Percentiles rank a stretch among this genome's conserved stretches.
Evolutionary conservation across 2,888 invertebrate species (phyloP).

Genomic region (Philopedon plagiatum): DNA sequence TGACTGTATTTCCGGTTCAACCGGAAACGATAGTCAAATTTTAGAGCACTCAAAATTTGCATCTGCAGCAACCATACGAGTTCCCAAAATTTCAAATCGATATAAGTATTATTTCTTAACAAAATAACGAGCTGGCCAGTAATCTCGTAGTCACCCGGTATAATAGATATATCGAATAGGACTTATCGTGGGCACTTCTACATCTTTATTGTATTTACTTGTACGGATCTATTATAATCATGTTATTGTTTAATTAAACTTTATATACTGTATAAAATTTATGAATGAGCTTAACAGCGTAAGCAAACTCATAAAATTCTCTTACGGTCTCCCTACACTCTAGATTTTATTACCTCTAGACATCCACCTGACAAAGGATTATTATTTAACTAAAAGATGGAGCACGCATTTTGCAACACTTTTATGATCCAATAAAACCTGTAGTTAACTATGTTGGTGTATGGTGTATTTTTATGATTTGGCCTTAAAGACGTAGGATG

Average conservation of each 20-base stretch:
- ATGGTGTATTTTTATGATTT: conserved; percentile 4
- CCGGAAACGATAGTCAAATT: too few species aligned
- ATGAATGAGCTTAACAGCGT: conserved; percentile 10
- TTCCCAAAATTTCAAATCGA: too few species aligned
- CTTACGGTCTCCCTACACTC: conserved; percentile 8
- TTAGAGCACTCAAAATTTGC: too few species aligned
- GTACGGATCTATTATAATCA: too few species aligned
- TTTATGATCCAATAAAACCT: conserved; percentile 38
- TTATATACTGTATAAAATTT: conserved; percentile 1
- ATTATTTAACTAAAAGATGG: conserved; percentile 13
- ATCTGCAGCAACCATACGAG: too few species aligned
- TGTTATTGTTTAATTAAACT: conserved; percentile 9
- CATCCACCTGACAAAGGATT: conserved; percentile 27
- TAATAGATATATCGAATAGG: too few species aligned
- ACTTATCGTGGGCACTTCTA: too few species aligned
- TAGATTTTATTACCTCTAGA: conserved; percentile 23
- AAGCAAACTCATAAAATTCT: neutral
- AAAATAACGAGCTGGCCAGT: too few species aligned
- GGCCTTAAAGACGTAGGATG: neutral
- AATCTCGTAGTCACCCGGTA: too few species aligned
- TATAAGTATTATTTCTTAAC: too few species aligned
- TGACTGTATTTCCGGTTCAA: too few species aligned
- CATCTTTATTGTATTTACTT: too few species aligned
- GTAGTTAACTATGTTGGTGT: conserved; percentile 7
- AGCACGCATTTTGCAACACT: conserved; percentile 25